Conservation (phyloP, 1,140 invertebrate genomes). For the Drosophila subobscura region DNA sequence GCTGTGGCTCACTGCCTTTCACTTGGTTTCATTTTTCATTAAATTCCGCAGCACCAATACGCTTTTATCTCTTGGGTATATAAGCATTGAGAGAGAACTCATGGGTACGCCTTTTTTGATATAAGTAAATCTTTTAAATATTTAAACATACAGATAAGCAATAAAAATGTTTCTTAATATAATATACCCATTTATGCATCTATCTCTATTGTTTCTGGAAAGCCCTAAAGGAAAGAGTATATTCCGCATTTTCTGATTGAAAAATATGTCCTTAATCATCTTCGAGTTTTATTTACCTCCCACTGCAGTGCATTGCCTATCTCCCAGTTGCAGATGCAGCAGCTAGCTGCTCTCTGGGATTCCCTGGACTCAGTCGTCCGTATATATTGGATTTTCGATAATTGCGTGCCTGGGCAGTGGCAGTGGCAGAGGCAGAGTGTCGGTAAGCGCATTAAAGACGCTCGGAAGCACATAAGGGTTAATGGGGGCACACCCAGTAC, state of each 20-base stretch:
- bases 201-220: too few species aligned
- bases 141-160: too few species aligned
- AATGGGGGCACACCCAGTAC: constrained; percentile 59
- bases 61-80: not conserved
- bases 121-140: too few species aligned
- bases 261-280: not conserved
- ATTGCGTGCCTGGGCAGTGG: constrained; percentile 41
- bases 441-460: constrained; percentile 44
- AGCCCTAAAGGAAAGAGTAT: too few species aligned
- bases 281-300: constrained; percentile 24
- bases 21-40: constrained; percentile 62
- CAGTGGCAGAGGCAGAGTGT: constrained; percentile 27
- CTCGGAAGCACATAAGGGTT: constrained; percentile 50
- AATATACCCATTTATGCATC: too few species aligned
- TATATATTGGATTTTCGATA: constrained; percentile 72
- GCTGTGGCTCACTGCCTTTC: constrained; percentile 19
- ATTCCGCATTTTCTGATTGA: too few species aligned
- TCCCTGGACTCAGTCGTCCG: constrained; percentile 12
- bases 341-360: constrained; percentile 12
- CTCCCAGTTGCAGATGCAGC: constrained; percentile 27
- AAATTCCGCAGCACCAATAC: constrained; percentile 30
- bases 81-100: not conserved
- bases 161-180: too few species aligned
- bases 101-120: too few species aligned
- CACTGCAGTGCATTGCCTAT: constrained; percentile 5